Evolutionary conservation across 2,888 invertebrate species (phyloP), one percentile per base, ranked within the genome.

Genomic region (Drosophila flavopinicola): DNA sequence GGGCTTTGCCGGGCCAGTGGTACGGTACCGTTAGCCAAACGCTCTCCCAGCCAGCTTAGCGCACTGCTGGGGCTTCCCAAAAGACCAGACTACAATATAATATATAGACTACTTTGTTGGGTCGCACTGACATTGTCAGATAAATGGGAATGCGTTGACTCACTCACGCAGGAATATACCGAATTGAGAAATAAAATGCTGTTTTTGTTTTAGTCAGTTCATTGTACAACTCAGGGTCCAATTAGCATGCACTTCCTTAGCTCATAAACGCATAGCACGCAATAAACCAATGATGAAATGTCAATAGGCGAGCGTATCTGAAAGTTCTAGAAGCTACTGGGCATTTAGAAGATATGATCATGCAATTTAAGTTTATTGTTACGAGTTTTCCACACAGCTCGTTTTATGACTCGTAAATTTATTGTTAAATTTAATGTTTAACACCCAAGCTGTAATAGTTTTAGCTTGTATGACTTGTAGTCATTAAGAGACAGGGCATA

Each of bases 211-310:
- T 20, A n/a, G 11, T 30, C 37, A 52, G 48, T 48, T 66, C 17
- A 56, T 27, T 58, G 61, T 32, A 39, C 48, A 68, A 35, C 37
- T 51, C 49, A 42, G 17, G 37, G 52, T 24, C 25, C 42, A 69
- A 67, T 75, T 66, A 70, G 51, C 57, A 60, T 45, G 41, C 61
- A 70, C 67, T 86, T 80, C 65, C 87, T 76, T 76, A 49, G 48
- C 60, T 68, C 63, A 52, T 53, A n/a, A n/a, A n/a, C n/a, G n/a
- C 41, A 42, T 24, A 44, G 41, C 80, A 86, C 85, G 85, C 87
- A 67, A 86, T 38, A 64, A 70, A 35, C 60, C 73, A 66, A 84
- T 80, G 77, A 61, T 60, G 48, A 47, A 42, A n/a, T 24, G 32
- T 39, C 41, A 57, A 53, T 41, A 41, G 35, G 23, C 7, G 39